Percentiles rank a stretch among this genome's conserved stretches.
phyloP scores from a whole-genome alignment of 2,888 invertebrate species.

The Globia sparganii region DNA sequence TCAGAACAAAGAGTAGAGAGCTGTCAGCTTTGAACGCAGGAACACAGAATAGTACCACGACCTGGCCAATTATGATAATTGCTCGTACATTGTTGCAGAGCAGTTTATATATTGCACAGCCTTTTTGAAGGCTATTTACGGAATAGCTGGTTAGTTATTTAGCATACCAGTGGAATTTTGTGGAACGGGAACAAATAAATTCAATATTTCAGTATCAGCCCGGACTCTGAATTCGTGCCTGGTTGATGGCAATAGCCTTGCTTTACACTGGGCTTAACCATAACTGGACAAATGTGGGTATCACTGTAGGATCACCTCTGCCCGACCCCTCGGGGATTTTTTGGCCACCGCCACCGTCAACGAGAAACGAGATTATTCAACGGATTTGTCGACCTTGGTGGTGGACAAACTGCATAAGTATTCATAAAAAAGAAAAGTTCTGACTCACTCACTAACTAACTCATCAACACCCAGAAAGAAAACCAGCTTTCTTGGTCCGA shows the following conservation, averaged over 20 bases:
- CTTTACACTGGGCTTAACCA: not conserved
- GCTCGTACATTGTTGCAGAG: not conserved
- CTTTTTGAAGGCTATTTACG: not conserved
- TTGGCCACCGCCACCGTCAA: too few relatives aligned
- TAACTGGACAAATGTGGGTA: too few relatives aligned
- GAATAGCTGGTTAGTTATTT: not conserved
- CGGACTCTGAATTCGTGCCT: not conserved
- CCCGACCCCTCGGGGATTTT: not conserved
- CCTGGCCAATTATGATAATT: conserved; percentile 54
- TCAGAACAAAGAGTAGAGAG: conserved; percentile 39
- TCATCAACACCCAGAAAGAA: too few relatives aligned
- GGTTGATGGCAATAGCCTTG: not conserved
- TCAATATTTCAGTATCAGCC: not conserved
- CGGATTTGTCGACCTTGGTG: too few relatives aligned
- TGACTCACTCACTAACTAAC: too few relatives aligned
- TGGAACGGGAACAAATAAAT: not conserved
- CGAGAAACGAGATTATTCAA: too few relatives aligned
- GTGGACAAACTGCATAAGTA: too few relatives aligned
- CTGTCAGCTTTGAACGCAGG: conserved; percentile 26
- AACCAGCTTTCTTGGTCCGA: too few relatives aligned
- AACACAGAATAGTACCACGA: not conserved
- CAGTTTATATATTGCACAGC: conserved; percentile 6
- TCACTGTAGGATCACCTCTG: too few relatives aligned
- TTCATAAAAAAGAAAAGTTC: too few relatives aligned
- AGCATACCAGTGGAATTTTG: not conserved